Conservation (phyloP, 2,888 invertebrate species). For the Tuberolachnus salignus region DNA sequence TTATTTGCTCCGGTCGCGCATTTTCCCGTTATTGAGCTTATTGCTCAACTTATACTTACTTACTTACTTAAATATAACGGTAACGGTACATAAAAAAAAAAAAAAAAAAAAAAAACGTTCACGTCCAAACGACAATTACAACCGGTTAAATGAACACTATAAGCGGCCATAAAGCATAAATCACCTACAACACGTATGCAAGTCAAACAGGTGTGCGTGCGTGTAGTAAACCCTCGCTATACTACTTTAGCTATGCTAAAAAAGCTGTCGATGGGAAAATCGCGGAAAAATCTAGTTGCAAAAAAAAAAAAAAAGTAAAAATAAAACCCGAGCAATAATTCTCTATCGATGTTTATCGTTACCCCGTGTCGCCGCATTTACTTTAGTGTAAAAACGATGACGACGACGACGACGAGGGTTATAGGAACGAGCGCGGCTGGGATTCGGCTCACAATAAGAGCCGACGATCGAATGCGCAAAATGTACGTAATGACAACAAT, state of each 20-base stretch:
- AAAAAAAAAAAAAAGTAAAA: conserved; percentile 20
- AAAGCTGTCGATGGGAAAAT: conserved; percentile 25
- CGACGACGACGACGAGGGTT: neutral
- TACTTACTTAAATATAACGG: too few species aligned
- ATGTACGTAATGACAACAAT: conserved; percentile 47
- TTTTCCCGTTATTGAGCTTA: too few species aligned
- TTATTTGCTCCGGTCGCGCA: too few species aligned
- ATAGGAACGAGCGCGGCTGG: neutral
- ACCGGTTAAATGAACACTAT: conserved; percentile 23
- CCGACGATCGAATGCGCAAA: conserved; percentile 54
- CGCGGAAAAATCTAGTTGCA: conserved; percentile 42
- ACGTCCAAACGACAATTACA: neutral
- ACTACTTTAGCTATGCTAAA: conserved; percentile 12
- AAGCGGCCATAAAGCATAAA: conserved; percentile 35
- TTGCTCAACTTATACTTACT: too few species aligned
- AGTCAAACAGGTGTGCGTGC: too few species aligned
- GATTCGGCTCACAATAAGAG: conserved; percentile 34
- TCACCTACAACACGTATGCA: neutral
- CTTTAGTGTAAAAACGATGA: conserved; percentile 13
- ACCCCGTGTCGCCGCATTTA: neutral
- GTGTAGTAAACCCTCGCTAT: conserved; percentile 19
- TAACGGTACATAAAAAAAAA: too few species aligned
- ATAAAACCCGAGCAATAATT: conserved; percentile 40
- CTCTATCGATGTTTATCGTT: conserved; percentile 46
- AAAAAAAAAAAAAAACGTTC: too few species aligned